Evolutionary conservation across 1,140 invertebrate species (phyloP).

Genomic region (Drosophila sproati): DNA sequence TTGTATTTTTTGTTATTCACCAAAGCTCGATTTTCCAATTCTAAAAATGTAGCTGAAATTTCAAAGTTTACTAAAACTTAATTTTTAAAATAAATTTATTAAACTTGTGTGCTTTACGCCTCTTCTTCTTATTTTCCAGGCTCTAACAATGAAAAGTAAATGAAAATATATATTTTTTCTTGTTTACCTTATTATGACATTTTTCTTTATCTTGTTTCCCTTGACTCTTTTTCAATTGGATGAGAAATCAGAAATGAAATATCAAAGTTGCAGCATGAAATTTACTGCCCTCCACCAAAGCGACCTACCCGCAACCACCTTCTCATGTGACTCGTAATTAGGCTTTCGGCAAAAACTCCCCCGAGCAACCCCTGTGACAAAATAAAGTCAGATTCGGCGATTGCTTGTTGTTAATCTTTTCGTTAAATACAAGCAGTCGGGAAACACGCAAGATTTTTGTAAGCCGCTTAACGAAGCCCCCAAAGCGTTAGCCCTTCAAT

Average conservation of each 20-base stretch:
- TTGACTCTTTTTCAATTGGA: constrained; percentile 25
- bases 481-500: constrained; percentile 18
- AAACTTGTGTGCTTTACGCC: too few relatives aligned
- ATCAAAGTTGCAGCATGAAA: constrained; percentile 56
- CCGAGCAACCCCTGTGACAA: constrained; percentile 64
- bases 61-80: too few relatives aligned
- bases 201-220: too few relatives aligned
- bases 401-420: constrained; percentile 66
- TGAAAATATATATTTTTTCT: too few relatives aligned
- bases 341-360: constrained; percentile 42
- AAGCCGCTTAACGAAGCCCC: constrained; percentile 61
- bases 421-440: constrained; percentile 69
- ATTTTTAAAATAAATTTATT: too few relatives aligned
- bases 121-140: too few relatives aligned
- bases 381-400: constrained; percentile 62
- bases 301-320: background rate
- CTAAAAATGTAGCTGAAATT: too few relatives aligned
- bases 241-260: constrained; percentile 34
- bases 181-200: too few relatives aligned
- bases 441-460: constrained; percentile 78
- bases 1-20: constrained; percentile 11
- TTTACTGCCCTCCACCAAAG: background rate
- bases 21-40: too few relatives aligned
- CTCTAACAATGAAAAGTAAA: too few relatives aligned
- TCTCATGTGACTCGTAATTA: constrained; percentile 54